A percentile compares a stretch with the other conserved stretches of the same genome.
Evolutionary conservation across 1,140 invertebrate species (phyloP).

Genomic region (Prorops nasuta): DNA sequence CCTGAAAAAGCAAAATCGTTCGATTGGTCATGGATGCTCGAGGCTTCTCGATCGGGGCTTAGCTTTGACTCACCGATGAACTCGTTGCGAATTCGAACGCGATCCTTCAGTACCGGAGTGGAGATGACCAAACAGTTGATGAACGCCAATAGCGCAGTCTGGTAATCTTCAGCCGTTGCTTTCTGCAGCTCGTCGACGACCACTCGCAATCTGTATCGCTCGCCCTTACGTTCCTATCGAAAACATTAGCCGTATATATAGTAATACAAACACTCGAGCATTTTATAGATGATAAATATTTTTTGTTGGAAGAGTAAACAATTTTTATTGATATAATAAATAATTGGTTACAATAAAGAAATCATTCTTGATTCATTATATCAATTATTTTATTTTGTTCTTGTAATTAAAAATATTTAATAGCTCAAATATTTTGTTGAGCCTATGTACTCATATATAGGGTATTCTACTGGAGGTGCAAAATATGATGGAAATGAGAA

Average conservation of each 20-base stretch:
- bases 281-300: too few species aligned
- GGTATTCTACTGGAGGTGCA: too few species aligned
- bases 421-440: too few species aligned
- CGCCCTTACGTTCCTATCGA: conserved; percentile 73
- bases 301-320: too few species aligned
- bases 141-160: conserved; percentile 87
- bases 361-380: too few species aligned
- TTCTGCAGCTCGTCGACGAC: conserved; percentile 84
- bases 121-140: conserved; percentile 95
- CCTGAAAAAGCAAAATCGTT: conserved; percentile 62
- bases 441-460: too few species aligned
- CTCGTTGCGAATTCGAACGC: conserved; percentile 86
- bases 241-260: not conserved
- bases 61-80: conserved; percentile 74
- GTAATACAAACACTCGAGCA: not conserved
- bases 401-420: too few species aligned
- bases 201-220: conserved; percentile 83
- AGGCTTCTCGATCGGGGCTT: not conserved
- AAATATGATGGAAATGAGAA: not conserved
- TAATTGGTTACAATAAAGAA: too few species aligned
- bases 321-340: too few species aligned
- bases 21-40: not conserved
- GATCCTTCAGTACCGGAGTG: conserved; percentile 80
- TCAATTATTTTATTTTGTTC: too few species aligned
- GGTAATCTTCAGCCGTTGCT: conserved; percentile 79